Base-by-base conservation (phyloP, 35 echinoderm and acorn worm species). In the Holothuria glaberrima region DNA sequence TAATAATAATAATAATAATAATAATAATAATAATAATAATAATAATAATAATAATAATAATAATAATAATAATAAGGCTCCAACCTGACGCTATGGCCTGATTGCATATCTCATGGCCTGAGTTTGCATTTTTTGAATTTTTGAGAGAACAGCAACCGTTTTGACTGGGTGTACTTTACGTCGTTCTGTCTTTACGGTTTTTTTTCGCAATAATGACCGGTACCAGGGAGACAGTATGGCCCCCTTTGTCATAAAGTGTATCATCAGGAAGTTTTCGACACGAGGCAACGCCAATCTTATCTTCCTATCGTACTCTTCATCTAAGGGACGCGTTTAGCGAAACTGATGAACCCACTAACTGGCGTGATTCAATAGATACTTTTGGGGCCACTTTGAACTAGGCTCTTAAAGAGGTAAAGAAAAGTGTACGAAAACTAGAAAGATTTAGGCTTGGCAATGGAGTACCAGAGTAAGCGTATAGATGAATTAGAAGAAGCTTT, bases 351-450 rank as follows among this genome's bases (percentile, higher is more conserved):
- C 66, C 20, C 17, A 30, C 66, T 27, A 4, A 69, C 66, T 69
- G 66, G 66, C 4, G 25, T 69, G 66, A 69, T 21, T n/a, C 22
- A 25, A 69, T 12, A n/a, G 66, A 69, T 29, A 6, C 66, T 33
- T 69, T 69, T 17, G 22, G 25, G 66, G 22, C 66, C 25, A 69
- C n/a, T 7, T 16, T 25, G 66, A 26, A 69, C 31, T 12, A 27
- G 24, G 66, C 66, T 25, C 66, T 69, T 69, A 69, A 69, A 26
- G 66, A 33, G 66, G 66, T 69, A 26, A 69, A 33, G 7, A 69
- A 33, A 12, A 0, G 66, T 69, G 66, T 27, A 69, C 25, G 66
- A 16, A 69, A 69, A 16, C 25, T 69, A 0, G n/a, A 32, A 68
- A 6, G 30, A 68, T 28, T 9, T 25, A 27, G 66, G 66, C 6